Evolutionary conservation across 2,113 vertebrate genomes (phyloP).

Genomic region (Lagopus leucura): DNA sequence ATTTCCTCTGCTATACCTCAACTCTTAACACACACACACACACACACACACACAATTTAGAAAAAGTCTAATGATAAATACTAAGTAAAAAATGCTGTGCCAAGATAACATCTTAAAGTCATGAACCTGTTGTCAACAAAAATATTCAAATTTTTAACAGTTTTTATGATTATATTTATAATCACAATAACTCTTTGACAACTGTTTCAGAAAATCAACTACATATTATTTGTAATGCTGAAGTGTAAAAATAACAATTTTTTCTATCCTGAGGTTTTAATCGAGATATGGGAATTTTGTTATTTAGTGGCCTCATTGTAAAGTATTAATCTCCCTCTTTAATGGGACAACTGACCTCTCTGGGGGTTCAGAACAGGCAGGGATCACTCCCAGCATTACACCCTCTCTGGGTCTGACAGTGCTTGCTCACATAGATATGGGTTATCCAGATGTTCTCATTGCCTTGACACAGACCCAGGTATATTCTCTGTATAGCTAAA

Average conservation of each 20-base stretch:
- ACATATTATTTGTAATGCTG: neutral
- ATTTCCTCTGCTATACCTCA: neutral
- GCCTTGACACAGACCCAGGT: neutral
- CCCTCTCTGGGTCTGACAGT: rapidly evolving
- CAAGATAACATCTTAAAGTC: neutral
- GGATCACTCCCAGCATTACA: neutral
- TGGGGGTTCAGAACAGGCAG: neutral
- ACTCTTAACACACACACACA: neutral
- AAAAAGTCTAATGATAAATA: neutral
- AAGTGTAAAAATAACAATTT: neutral
- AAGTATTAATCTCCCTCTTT: neutral
- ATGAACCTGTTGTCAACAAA: neutral
- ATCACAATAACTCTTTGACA: neutral
- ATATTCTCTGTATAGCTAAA: neutral
- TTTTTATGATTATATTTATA: neutral
- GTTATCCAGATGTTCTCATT: neutral
- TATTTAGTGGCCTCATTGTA: neutral
- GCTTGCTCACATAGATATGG: rapidly evolving
- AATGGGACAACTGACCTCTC: neutral
- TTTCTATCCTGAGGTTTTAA: neutral
- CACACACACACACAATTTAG: neutral
- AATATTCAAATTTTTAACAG: neutral
- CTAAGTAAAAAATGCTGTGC: neutral
- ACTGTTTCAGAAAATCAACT: neutral
- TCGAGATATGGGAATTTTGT: neutral